A percentile compares a stretch with the other conserved stretches of the same genome.
phyloP scores from a whole-genome alignment of 37 sponge, comb jelly and placozoan genomes.

The Bolinopsis microptera region DNA sequence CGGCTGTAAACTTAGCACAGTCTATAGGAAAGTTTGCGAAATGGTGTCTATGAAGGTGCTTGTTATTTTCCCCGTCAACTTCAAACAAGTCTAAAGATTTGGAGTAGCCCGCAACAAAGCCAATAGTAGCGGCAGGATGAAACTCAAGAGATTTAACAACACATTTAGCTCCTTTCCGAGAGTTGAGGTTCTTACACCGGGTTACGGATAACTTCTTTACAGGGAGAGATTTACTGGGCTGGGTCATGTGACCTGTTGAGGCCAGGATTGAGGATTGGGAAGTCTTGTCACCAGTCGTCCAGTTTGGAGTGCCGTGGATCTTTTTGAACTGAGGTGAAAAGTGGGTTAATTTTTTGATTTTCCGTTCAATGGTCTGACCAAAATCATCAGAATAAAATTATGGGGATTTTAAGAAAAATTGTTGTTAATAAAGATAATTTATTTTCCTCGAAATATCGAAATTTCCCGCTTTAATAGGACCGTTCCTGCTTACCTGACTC shows the following conservation, averaged over 20 bases:
- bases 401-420: no score
- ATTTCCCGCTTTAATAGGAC: no score
- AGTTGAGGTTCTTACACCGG: constrained; percentile 55
- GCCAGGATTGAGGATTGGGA: constrained; percentile 29
- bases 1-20: constrained; percentile 18
- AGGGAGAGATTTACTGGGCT: constrained; percentile 45
- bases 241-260: constrained; percentile 38
- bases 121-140: constrained; percentile 6
- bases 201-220: constrained; percentile 1
- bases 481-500: constrained; percentile 34
- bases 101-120: constrained; percentile 27
- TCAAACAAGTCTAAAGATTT: constrained; percentile 56
- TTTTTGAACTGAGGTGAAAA: constrained; percentile 19
- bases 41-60: constrained; percentile 56
- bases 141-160: constrained; percentile 46
- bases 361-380: no score
- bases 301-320: constrained; percentile 54
- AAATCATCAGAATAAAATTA: no score
- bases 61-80: constrained; percentile 60
- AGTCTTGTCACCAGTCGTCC: not conserved
- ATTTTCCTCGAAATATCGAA: no score
- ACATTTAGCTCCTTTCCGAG: constrained; percentile 36
- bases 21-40: constrained; percentile 46
- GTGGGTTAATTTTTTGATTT: not conserved
- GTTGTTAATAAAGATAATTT: no score